Base-by-base conservation (phyloP, 1,140 invertebrate genomes). In the Sinonovacula constricta region DNA sequence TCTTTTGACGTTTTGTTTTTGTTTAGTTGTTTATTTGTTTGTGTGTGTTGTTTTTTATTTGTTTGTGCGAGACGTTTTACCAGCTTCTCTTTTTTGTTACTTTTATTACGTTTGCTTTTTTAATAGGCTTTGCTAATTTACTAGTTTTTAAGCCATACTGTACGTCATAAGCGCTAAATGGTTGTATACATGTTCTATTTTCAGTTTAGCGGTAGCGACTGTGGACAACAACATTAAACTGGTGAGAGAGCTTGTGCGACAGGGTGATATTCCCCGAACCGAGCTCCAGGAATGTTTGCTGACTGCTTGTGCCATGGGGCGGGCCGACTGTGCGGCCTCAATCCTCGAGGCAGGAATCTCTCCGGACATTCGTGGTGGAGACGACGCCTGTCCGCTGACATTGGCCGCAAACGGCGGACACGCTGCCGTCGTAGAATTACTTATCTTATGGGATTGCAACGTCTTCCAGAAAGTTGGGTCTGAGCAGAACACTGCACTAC, bases 371-470 rank as follows among this genome's bases (percentile, higher is more conserved):
- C 68, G 70, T 12, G 83, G 83, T 56, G 51, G 57, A 22, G 84
- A 87, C 12, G 81, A 80, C 15, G 96, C 95, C 33, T 97, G 96
- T 22, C 96, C 96, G 3, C 92, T 97, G 56, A 96, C 97, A 86
- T 92, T 97, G 81, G 95, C 96, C 12, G 94, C 95, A 2, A 95
- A 95, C 22, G 94, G 95, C 87, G 96, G 96, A 0, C 95, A 97
- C 89, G 93, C 94, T 51, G 94, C 95, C 22, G 95, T 95, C 83
- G 95, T 97, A 2, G 91, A 94, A 81, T 95, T 97, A 89, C 91
- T 98, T 62, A 89, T 97, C 57, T 93, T 93, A 69, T 94, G 95
- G 80, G 95, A 95, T 24, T 93, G 90, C 74, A 78, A 88, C 45
- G 83, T 90, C 15, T 82, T 85, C 28, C 70, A 83, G 5, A 75